Percentiles rank a stretch among this genome's conserved stretches.
Conservation (phyloP, 2,113 vertebrate species). For the Gymnarchus niloticus region DNA sequence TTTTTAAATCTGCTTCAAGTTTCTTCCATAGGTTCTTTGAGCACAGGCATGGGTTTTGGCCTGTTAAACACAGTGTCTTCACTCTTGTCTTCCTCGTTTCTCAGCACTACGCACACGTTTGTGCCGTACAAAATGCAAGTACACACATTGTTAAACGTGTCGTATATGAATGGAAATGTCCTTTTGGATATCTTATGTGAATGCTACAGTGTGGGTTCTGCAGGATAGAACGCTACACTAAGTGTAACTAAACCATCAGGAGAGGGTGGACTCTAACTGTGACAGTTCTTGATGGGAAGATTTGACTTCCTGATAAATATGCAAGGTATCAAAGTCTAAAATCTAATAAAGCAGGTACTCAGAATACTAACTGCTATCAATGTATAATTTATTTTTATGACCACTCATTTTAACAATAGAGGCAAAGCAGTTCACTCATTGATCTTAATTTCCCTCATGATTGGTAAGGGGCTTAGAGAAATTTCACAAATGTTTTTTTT, state of each 20-base stretch:
- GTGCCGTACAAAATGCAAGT: constrained; percentile 52
- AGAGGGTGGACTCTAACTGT: constrained; percentile 61
- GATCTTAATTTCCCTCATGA: constrained; percentile 43
- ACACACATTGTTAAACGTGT: constrained; percentile 61
- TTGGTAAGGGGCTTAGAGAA: constrained; percentile 24
- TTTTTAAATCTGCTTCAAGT: constrained; percentile 23
- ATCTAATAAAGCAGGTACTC: constrained; percentile 62
- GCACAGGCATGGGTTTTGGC: constrained; percentile 36
- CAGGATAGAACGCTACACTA: constrained; percentile 66
- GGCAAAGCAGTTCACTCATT: constrained; percentile 42
- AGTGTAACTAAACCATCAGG: constrained; percentile 45
- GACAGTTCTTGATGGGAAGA: constrained; percentile 44
- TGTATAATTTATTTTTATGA: constrained; percentile 64
- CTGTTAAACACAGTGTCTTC: constrained; percentile 14
- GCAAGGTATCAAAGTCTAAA: constrained; percentile 60
- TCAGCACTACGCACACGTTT: constrained; percentile 38
- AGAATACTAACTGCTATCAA: constrained; percentile 57
- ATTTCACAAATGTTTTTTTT: constrained; percentile 31
- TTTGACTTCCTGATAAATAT: constrained; percentile 59
- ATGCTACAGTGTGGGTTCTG: constrained; percentile 62
- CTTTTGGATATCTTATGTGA: constrained; percentile 59
- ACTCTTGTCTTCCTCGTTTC: constrained; percentile 35
- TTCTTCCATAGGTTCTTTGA: constrained; percentile 27
- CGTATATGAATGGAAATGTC: constrained; percentile 66
- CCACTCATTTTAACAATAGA: constrained; percentile 29